Evolutionary conservation across 2,113 vertebrate species (phyloP), one percentile per base, ranked within the genome.

Genomic region (Ondatra zibethicus): DNA sequence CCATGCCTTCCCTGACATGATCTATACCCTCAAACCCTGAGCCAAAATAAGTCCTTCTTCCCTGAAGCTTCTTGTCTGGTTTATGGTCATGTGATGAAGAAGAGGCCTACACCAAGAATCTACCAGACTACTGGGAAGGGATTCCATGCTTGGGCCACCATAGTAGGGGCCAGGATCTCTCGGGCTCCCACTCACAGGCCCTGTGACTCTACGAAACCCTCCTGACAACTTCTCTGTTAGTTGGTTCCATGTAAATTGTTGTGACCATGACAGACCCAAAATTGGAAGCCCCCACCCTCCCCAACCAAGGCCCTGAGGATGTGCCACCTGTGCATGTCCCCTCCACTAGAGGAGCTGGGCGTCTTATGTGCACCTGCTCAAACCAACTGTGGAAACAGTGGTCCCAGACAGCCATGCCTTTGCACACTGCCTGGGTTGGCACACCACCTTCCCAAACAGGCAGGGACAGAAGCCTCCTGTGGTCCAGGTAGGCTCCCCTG

Each of bases 311-410:
- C 27, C 36, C 88, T 39, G 47, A 0, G n/a, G 42, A 12, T 7
- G 0, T 1, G 12, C 2, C 31, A 5, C 11, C 78, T 31, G 2
- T 27, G 42, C 23, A 1, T 19, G 12, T 19, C 33, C 52, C 7
- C 39, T 5, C 1, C 16, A 31, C 87, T 27, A 17, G 23, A 45
- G n/a, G 13, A 47, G 19, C 29, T 0, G 3, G 39, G 61, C 2
- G 13, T 66, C 84, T 65, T 31, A 11, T 50, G 75, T 50, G 12
- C 63, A 5, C 50, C 17, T 5, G 33, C 52, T 50, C 0, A 0
- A n/a, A 31, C 65, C 33, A 23, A 23, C 52, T 55, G 11, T 27
- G 23, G 21, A 70, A 45, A 63, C 3, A 5, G 23, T 4, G 50
- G 23, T 19, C 81, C 86, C n/a, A 33, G 36, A 47, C 12, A n/a